phyloP scores from a whole-genome alignment of 2,113 vertebrate genomes.

The Anthoscopus minutus region DNA sequence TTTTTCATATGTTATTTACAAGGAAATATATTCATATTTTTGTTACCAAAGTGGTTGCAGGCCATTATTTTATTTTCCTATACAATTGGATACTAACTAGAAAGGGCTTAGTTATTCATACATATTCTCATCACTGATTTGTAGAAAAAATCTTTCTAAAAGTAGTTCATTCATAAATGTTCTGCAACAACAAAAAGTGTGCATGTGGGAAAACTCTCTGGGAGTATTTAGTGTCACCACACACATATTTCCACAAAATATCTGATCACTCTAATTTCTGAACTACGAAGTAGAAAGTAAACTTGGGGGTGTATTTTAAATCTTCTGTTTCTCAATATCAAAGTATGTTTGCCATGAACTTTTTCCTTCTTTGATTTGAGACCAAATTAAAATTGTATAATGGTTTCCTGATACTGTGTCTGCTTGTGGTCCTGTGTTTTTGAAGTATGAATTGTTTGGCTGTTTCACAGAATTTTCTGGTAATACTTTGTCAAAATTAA shows the following conservation, averaged over 20 bases:
- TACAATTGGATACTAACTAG: not conserved
- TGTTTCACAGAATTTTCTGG: slow-evolving; percentile 36
- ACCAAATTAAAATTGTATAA: not conserved
- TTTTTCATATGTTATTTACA: not conserved
- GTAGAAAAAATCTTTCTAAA: not conserved
- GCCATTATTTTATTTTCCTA: not conserved
- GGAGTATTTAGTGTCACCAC: not conserved
- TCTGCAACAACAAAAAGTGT: not conserved
- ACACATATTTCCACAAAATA: not conserved
- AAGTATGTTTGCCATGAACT: not conserved
- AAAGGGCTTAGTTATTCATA: not conserved
- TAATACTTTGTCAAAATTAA: slow-evolving; percentile 52
- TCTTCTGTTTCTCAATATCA: not conserved
- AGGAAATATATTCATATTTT: not conserved
- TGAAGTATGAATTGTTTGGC: slow-evolving; percentile 8
- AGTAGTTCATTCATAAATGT: not conserved
- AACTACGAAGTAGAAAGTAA: not conserved
- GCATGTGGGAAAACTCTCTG: not conserved
- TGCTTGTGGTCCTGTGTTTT: not conserved
- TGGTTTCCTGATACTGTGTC: not conserved
- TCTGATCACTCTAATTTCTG: not conserved
- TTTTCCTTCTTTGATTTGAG: not conserved
- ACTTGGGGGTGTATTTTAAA: not conserved
- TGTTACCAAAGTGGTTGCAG: not conserved
- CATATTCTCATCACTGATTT: not conserved